Percentiles rank a stretch among this genome's conserved stretches.
phyloP scores from a whole-genome alignment of 1,140 invertebrate genomes.

The Drosophila kurseongensis region DNA sequence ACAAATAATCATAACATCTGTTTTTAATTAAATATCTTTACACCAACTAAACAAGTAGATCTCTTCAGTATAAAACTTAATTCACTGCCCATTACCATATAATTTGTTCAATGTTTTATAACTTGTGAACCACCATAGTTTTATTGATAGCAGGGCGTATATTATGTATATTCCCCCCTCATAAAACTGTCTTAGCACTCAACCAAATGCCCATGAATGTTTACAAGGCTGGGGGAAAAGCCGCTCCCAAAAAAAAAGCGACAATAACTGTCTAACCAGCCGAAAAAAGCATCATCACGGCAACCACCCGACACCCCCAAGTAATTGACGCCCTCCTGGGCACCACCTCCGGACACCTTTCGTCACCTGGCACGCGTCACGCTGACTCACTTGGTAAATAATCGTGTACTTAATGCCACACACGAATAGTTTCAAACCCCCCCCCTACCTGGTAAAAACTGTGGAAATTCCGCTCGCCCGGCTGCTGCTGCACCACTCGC shows the following conservation, averaged over 20 bases:
- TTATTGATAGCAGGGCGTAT: neutral
- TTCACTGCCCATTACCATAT: too few species aligned
- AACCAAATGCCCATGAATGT: constrained; percentile 22
- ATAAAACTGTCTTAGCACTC: constrained; percentile 28
- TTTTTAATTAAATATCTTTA: too few species aligned
- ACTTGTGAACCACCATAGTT: neutral
- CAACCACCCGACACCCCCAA: constrained; percentile 45
- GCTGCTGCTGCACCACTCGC: constrained; percentile 95
- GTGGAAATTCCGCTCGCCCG: constrained; percentile 98
- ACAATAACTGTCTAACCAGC: constrained; percentile 37
- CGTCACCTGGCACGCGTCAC: constrained; percentile 58
- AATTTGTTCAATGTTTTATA: neutral
- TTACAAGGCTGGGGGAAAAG: neutral
- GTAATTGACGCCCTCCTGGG: constrained; percentile 42
- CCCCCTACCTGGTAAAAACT: constrained; percentile 96
- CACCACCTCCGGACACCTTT: constrained; percentile 22
- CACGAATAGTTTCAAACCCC: constrained; percentile 18
- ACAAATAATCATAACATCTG: neutral
- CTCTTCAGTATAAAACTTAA: too few species aligned
- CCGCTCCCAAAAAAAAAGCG: constrained; percentile 12
- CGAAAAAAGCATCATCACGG: constrained; percentile 7
- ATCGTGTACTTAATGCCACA: constrained; percentile 27
- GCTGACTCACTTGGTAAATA: constrained; percentile 72
- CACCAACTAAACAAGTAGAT: too few species aligned
- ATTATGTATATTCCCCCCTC: constrained; percentile 1